Percentiles rank a stretch among this genome's conserved stretches.
phyloP scores from a whole-genome alignment of 2,113 vertebrate genomes.

The Zosterops borbonicus region DNA sequence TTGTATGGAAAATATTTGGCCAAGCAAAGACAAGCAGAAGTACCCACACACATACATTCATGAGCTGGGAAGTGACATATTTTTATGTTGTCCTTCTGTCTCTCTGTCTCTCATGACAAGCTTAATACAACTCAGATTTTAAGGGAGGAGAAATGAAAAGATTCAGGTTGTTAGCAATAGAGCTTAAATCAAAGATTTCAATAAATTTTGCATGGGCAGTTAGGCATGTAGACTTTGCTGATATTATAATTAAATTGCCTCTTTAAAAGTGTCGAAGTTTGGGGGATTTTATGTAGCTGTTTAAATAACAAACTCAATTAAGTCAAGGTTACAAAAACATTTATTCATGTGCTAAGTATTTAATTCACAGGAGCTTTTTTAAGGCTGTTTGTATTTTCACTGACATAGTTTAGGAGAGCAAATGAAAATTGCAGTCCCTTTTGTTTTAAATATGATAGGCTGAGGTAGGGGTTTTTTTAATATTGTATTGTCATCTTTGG shows the following conservation, averaged over 20 bases:
- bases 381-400: background rate
- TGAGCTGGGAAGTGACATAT: background rate
- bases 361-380: background rate
- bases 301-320: background rate
- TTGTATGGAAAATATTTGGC: background rate
- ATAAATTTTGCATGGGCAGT: background rate
- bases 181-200: background rate
- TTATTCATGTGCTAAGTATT: background rate
- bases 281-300: background rate
- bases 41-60: background rate
- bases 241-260: background rate
- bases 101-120: background rate
- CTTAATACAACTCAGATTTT: background rate
- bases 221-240: background rate
- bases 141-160: background rate
- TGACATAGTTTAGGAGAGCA: background rate
- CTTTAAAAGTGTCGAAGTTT: background rate
- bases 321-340: background rate
- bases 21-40: background rate
- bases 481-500: background rate
- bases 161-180: background rate
- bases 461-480: background rate
- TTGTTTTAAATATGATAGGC: background rate
- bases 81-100: background rate
- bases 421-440: background rate